Conservation (phyloP, 2,797 vertebrate species). For the Acipenser oxyrinchus region DNA sequence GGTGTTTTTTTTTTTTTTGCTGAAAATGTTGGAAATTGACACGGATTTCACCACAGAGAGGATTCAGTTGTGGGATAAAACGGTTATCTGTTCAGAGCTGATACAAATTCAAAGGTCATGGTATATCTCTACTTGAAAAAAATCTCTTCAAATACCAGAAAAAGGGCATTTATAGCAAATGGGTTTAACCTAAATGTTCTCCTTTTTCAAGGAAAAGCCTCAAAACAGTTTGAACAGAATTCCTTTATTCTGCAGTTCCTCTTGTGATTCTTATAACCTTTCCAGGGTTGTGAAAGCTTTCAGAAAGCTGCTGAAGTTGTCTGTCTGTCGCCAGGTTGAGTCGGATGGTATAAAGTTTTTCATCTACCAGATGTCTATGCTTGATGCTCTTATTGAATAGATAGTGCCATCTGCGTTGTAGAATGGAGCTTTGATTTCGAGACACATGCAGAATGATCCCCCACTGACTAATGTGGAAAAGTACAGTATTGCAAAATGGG, state of each 20-base stretch:
- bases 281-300: no score
- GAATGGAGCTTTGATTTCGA: background rate
- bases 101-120: slow-evolving; percentile 10
- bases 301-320: no score
- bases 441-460: background rate
- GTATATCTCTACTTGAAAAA: slow-evolving; percentile 4
- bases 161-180: slow-evolving; percentile 2
- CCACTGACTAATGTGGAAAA: background rate
- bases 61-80: slow-evolving; percentile 4
- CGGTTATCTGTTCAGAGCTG: slow-evolving; percentile 12
- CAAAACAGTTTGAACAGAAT: background rate
- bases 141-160: background rate
- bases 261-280: no score
- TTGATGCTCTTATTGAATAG: no score
- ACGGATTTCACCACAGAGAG: background rate
- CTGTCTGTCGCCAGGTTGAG: no score
- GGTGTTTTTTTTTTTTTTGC: background rate
- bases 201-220: background rate
- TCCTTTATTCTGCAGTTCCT: slow-evolving; percentile 13
- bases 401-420: no score
- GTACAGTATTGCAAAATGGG: no score
- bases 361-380: no score
- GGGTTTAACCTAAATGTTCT: background rate
- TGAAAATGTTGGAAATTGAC: background rate
- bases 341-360: no score